These are phyloP conservation scores for Blennius ocellaris DNA, from an alignment of 2,113 vertebrate genomes.

Conservation along the genomic window DNA sequence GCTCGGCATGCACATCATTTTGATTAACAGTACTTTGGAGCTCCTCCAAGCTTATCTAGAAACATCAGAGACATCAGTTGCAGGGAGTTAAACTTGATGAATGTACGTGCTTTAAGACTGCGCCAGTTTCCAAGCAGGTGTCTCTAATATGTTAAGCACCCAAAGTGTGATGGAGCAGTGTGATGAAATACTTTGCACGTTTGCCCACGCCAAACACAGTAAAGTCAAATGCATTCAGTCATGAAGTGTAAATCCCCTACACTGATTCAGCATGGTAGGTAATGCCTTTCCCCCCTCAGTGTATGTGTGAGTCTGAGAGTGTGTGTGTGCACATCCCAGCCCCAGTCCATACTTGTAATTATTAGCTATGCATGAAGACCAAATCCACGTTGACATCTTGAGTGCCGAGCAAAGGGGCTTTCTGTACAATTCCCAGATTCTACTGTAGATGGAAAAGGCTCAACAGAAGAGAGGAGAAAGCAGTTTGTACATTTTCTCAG, in stretches of 20 bases:
- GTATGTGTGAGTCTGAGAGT: background rate
- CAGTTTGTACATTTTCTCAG: slow-evolving; percentile 84
- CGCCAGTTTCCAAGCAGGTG: slow-evolving; percentile 59
- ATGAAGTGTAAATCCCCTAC: slow-evolving; percentile 54
- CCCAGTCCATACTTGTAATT: slow-evolving; percentile 73
- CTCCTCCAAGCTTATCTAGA: slow-evolving; percentile 72
- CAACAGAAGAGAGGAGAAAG: slow-evolving; percentile 69
- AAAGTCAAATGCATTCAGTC: slow-evolving; percentile 50
- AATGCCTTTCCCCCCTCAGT: slow-evolving; percentile 26
- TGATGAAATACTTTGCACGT: slow-evolving; percentile 46
- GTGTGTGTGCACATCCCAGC: slow-evolving; percentile 34
- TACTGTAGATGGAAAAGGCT: slow-evolving; percentile 59
- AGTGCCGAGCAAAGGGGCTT: slow-evolving; percentile 73
- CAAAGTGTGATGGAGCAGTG: slow-evolving; percentile 55
- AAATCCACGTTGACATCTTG: slow-evolving; percentile 81
- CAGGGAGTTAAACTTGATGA: slow-evolving; percentile 72
- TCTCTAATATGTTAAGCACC: slow-evolving; percentile 56
- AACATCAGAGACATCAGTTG: slow-evolving; percentile 70
- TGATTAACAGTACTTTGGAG: slow-evolving; percentile 74
- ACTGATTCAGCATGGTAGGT: slow-evolving; percentile 59
- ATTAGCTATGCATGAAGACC: slow-evolving; percentile 81
- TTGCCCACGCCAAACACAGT: slow-evolving; percentile 59
- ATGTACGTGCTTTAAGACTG: slow-evolving; percentile 62
- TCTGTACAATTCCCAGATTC: slow-evolving; percentile 64
- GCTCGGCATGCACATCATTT: slow-evolving; percentile 57